Evolutionary conservation across 2,888 invertebrate genomes (phyloP).

Genomic region (Aelia acuminata): DNA sequence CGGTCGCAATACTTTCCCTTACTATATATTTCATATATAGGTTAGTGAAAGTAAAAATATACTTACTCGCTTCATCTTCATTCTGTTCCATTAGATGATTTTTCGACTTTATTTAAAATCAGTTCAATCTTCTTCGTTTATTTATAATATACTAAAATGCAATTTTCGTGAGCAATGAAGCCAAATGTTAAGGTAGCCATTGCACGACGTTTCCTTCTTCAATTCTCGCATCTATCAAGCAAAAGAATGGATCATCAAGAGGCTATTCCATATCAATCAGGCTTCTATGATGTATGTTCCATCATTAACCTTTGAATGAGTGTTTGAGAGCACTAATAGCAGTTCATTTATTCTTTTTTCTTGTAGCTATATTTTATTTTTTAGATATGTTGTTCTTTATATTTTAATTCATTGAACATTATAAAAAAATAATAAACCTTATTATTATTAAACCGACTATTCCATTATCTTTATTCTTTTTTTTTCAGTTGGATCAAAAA

Average conservation of each 20-base stretch:
- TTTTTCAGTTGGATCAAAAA: too few relatives aligned
- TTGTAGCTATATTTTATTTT: neutral
- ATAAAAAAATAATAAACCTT: too few relatives aligned
- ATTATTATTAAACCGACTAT: too few relatives aligned
- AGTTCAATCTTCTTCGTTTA: neutral
- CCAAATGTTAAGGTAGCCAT: neutral
- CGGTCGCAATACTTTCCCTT: too few relatives aligned
- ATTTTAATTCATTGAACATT: neutral
- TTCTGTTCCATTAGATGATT: neutral
- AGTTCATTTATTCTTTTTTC: neutral
- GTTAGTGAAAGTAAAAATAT: too few relatives aligned
- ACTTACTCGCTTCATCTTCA: neutral
- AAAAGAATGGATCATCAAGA: neutral
- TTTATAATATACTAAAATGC: neutral
- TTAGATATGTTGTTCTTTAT: neutral
- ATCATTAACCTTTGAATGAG: neutral
- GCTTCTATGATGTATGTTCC: neutral
- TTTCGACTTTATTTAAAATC: neutral
- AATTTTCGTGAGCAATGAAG: neutral
- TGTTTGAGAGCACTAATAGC: neutral
- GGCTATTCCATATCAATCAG: neutral
- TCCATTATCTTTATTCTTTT: too few relatives aligned
- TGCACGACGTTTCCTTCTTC: neutral
- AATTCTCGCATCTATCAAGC: neutral
- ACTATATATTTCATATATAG: too few relatives aligned